A percentile compares a stretch with the other conserved stretches of the same genome.
These are phyloP conservation scores for Acrocephalus arundinaceus DNA, from an alignment of 2,113 vertebrate species.

Conservation along the genomic window DNA sequence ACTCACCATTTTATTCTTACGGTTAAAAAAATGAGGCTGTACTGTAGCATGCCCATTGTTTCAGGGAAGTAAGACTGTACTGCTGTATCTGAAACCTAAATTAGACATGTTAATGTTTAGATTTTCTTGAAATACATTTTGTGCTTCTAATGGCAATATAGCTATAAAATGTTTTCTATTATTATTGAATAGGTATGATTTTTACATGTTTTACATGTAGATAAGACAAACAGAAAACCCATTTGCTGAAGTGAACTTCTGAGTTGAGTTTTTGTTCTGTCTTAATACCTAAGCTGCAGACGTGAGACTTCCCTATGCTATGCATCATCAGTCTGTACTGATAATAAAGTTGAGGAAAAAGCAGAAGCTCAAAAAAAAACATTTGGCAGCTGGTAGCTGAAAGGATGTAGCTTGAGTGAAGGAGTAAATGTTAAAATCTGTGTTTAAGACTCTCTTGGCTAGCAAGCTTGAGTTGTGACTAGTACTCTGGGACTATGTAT, in stretches of 20 bases:
- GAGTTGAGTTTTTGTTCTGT: not conserved
- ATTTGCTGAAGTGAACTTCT: not conserved
- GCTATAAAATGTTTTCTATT: not conserved
- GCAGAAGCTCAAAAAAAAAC: not conserved
- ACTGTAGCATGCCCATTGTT: not conserved
- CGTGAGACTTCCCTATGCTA: not conserved
- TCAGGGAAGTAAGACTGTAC: not conserved
- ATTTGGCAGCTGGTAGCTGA: not conserved
- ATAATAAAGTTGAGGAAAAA: not conserved
- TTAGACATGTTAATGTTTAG: not conserved
- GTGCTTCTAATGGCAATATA: not conserved
- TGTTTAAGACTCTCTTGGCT: not conserved
- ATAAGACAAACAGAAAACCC: not conserved
- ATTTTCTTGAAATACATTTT: not conserved
- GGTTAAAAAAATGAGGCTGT: not conserved
- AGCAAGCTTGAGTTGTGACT: not conserved
- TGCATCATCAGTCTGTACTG: not conserved
- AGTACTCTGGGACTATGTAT: not conserved
- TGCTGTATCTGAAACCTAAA: not conserved
- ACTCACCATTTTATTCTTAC: not conserved
- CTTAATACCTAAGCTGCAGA: not conserved
- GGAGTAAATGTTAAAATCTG: not conserved
- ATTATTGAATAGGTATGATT: not conserved
- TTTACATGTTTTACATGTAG: not conserved
- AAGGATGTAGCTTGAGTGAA: not conserved